Evolutionary conservation across 2,797 vertebrate species (phyloP).

Genomic region (Centropyge bicolor): DNA sequence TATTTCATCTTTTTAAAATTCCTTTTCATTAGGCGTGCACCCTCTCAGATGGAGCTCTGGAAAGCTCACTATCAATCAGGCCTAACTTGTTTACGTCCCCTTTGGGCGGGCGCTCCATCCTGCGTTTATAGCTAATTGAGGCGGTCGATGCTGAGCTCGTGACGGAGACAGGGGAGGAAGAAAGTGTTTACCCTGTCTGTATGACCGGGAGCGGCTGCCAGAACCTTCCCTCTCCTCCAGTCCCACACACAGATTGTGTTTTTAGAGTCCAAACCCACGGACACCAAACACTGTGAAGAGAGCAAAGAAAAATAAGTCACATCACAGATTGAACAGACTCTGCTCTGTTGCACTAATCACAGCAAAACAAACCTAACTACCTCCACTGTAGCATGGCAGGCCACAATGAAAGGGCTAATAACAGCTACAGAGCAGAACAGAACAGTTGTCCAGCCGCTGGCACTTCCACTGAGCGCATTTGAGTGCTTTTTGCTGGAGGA

Average conservation of each 20-base stretch:
- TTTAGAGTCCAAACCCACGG: conserved; percentile 98
- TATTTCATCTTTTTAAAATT: conserved; percentile 77
- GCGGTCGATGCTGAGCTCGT: conserved; percentile 66
- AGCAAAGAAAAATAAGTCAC: conserved; percentile 53
- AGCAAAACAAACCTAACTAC: conserved; percentile 43
- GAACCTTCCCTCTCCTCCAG: conserved; percentile 96
- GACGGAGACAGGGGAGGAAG: conserved; percentile 54
- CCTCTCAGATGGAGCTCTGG: conserved; percentile 60
- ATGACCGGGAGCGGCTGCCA: conserved; percentile 96
- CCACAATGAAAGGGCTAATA: conserved; percentile 70
- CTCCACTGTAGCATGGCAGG: conserved; percentile 51
- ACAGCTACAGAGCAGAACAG: conserved; percentile 66
- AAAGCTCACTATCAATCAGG: conserved; percentile 77
- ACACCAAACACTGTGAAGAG: conserved; percentile 93
- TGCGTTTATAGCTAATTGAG: conserved; percentile 63
- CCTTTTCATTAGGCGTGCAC: conserved; percentile 75
- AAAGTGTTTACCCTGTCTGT: conserved; percentile 93
- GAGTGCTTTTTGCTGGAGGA: conserved; percentile 76
- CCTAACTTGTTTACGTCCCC: conserved; percentile 76
- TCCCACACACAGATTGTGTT: conserved; percentile 99
- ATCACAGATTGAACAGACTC: conserved; percentile 56
- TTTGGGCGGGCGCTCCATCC: conserved; percentile 54
- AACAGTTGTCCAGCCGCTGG: conserved; percentile 80
- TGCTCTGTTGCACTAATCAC: conserved; percentile 64
- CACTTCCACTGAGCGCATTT: conserved; percentile 71